These are phyloP conservation scores for Capitulum mitella DNA, from an alignment of 2,888 invertebrate species.

Conservation along the genomic window DNA sequence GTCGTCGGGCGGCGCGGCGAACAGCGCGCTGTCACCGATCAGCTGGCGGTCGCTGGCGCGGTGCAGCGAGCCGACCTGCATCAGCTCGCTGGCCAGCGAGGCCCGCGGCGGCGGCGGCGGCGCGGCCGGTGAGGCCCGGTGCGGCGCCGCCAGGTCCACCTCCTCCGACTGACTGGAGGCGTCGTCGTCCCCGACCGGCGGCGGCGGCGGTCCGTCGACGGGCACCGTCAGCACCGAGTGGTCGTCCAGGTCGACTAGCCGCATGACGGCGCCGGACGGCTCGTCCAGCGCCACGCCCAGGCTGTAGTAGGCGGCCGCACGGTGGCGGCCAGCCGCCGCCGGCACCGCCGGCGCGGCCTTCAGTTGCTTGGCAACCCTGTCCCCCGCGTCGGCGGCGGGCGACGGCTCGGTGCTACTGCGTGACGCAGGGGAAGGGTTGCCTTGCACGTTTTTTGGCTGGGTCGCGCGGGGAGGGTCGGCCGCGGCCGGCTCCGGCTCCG, in stretches of 20 bases:
- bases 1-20: not conserved
- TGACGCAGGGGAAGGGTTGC: constrained; percentile 12
- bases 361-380: constrained; percentile 5
- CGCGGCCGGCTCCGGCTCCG: not conserved
- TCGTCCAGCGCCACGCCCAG: constrained; percentile 3
- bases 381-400: not conserved
- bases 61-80: not conserved
- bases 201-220: not conserved
- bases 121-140: not conserved
- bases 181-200: not conserved
- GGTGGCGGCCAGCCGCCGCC: not conserved
- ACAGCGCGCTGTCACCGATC: not conserved
- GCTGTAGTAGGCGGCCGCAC: not conserved
- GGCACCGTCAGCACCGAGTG: not conserved
- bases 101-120: not conserved
- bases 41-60: not conserved
- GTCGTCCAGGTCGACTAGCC: not conserved
- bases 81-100: not conserved
- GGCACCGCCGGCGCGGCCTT: not conserved
- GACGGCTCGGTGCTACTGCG: not conserved
- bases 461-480: not conserved
- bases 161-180: not conserved
- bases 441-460: constrained; percentile 2
- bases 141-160: not conserved
- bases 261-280: not conserved